A percentile compares a stretch with the other conserved stretches of the same genome.
Conservation (phyloP, 2,113 vertebrate genomes). For the Ageneiosus marmoratus region DNA sequence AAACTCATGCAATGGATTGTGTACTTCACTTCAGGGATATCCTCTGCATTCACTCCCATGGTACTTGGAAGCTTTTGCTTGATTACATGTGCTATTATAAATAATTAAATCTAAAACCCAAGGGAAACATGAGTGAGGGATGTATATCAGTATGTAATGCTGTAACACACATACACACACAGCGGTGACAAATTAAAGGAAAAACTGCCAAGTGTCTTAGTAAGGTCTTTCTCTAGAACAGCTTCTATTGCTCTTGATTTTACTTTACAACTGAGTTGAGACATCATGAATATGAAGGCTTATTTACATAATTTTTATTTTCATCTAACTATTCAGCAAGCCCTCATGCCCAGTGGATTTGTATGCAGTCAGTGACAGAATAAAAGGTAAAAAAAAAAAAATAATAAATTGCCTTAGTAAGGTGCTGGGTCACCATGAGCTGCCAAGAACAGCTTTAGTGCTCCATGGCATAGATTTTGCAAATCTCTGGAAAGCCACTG, state of each 20-base stretch:
- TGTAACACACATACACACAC: background rate
- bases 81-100: conserved; percentile 17
- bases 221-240: no score
- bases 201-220: no score
- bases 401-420: background rate
- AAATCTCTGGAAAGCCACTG: background rate
- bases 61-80: conserved; percentile 8
- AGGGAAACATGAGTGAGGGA: conserved; percentile 10
- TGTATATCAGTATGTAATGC: background rate
- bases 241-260: no score
- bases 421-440: background rate
- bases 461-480: background rate
- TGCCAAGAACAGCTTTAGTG: background rate
- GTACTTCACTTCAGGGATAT: conserved; percentile 45
- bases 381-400: background rate
- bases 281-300: no score
- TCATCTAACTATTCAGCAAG: no score
- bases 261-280: no score
- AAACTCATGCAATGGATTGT: conserved; percentile 9
- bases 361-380: background rate
- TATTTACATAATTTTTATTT: no score
- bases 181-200: no score
- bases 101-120: background rate
- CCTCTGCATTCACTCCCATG: conserved; percentile 6
- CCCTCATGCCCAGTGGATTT: no score